These are phyloP conservation scores for Oncorhynchus masou DNA, from an alignment of 2,113 vertebrate species.

Conservation along the genomic window DNA sequence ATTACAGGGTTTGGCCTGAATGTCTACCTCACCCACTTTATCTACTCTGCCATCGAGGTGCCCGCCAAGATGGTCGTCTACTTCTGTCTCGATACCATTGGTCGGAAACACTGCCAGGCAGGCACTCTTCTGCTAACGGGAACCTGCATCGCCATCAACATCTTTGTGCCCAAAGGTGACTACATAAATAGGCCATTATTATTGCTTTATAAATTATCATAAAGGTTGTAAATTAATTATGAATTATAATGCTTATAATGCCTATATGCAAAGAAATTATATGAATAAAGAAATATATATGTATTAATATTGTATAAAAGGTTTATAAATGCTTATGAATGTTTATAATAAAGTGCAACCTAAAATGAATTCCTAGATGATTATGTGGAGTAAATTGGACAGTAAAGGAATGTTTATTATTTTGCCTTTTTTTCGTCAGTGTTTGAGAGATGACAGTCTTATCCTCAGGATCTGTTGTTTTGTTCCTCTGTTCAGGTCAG, in stretches of 20 bases:
- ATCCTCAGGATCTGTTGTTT: background rate
- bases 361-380: background rate
- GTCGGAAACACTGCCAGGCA: constrained; percentile 58
- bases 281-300: background rate
- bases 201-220: too few relatives aligned
- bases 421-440: too few relatives aligned
- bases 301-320: background rate
- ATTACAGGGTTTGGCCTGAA: constrained; percentile 68
- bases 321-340: background rate
- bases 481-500: constrained; percentile 53
- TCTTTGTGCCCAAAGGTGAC: constrained; percentile 68
- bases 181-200: too few relatives aligned
- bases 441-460: too few relatives aligned
- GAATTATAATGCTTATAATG: too few relatives aligned
- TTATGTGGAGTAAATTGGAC: too few relatives aligned
- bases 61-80: constrained; percentile 65
- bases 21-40: constrained; percentile 72
- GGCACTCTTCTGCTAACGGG: constrained; percentile 58
- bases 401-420: too few relatives aligned
- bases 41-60: constrained; percentile 69
- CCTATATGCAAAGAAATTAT: too few relatives aligned
- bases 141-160: constrained; percentile 64
- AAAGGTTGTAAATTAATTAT: too few relatives aligned
- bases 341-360: background rate
- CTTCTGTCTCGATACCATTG: constrained; percentile 50